phyloP scores from a whole-genome alignment of 1,140 invertebrate genomes.

The Bradynema listronoti region DNA sequence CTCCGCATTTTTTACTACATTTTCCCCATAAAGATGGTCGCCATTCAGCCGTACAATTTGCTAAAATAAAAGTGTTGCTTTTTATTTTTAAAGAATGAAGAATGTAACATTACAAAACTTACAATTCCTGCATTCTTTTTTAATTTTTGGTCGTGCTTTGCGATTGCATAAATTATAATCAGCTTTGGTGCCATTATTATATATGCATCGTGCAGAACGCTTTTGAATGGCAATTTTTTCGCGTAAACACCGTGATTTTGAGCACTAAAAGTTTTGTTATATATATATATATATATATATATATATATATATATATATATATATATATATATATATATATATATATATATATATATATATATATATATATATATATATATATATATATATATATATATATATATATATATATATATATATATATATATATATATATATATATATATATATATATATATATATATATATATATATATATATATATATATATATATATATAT shows the following conservation, averaged over 20 bases:
- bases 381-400: too few species aligned
- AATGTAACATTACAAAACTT: constrained; percentile 1
- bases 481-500: too few species aligned
- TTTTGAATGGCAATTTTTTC: constrained; percentile 17
- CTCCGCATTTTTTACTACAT: constrained; percentile 39
- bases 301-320: too few species aligned
- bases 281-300: too few species aligned
- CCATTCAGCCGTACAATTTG: constrained; percentile 44
- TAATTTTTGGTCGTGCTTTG: constrained; percentile 47
- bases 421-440: too few species aligned
- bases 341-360: too few species aligned
- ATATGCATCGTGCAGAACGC: constrained; percentile 44
- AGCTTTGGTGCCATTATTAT: constrained; percentile 43
- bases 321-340: too few species aligned
- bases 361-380: too few species aligned
- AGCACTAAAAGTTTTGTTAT: constrained; percentile 36
- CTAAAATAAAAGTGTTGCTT: constrained; percentile 12
- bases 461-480: too few species aligned
- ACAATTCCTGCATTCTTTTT: constrained; percentile 46
- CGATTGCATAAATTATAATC: constrained; percentile 45
- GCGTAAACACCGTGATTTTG: constrained; percentile 28
- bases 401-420: too few species aligned
- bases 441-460: too few species aligned
- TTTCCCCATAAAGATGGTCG: constrained; percentile 34
- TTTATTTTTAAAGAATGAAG: constrained; percentile 2